Conservation (phyloP, 2,797 vertebrate genomes). For the Pempheris klunzingeri region DNA sequence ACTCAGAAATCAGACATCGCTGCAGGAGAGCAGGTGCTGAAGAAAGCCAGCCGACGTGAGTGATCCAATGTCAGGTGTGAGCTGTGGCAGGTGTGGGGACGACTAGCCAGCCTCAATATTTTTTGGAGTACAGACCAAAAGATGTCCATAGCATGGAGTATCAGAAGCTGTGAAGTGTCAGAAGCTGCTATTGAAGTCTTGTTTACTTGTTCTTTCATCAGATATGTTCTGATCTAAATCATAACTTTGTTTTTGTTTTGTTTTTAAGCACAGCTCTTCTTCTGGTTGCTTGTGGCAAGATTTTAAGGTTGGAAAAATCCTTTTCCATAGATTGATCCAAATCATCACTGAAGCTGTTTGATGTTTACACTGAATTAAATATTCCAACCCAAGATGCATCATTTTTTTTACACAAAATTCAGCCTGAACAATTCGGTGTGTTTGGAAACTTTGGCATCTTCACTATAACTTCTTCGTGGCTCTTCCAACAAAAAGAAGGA, state of each 20-base stretch:
- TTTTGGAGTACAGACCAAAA: slow-evolving; percentile 6
- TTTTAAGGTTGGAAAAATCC: neutral
- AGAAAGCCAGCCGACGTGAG: slow-evolving; percentile 33
- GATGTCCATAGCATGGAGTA: neutral
- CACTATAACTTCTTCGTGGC: too few species aligned
- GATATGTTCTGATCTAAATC: neutral
- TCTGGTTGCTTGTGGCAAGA: too few species aligned
- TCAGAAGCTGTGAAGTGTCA: slow-evolving; percentile 16
- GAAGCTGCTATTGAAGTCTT: neutral
- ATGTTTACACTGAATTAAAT: neutral
- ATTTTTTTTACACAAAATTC: neutral
- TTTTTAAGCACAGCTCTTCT: neutral
- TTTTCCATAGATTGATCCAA: neutral
- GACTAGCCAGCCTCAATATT: neutral
- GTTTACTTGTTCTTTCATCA: slow-evolving; percentile 2
- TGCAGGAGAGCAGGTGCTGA: slow-evolving; percentile 35
- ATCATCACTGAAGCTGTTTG: neutral
- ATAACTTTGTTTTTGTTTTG: neutral
- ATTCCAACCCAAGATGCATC: neutral
- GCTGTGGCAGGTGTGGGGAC: slow-evolving; percentile 38
- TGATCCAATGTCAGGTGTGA: slow-evolving; percentile 49
- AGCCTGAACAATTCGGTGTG: neutral
- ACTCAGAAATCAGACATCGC: slow-evolving; percentile 36
- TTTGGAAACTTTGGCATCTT: neutral
- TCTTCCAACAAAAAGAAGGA: neutral